These are phyloP conservation scores for Porites australiensis DNA, from an alignment of 64 coral and sea anemone genomes.

Conservation along the genomic window DNA sequence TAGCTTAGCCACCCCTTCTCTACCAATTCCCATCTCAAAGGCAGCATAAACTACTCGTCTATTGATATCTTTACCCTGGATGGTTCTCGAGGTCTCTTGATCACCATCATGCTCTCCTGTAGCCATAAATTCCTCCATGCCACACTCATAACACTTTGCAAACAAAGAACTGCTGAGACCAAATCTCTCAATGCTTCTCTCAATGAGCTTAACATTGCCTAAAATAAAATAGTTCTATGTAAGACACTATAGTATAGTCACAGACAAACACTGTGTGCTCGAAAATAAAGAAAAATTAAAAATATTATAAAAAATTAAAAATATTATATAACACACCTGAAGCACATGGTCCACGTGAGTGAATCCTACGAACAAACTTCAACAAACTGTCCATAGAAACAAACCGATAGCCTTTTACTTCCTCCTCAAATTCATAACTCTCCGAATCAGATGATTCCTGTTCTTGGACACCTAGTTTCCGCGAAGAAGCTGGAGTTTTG, in stretches of 20 bases:
- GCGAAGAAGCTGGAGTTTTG: constrained; percentile 55
- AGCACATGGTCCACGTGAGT: constrained; percentile 37
- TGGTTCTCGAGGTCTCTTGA: constrained; percentile 10
- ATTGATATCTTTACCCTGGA: constrained; percentile 64
- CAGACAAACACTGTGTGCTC: too few species aligned
- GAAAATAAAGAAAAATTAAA: too few species aligned
- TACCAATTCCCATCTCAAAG: constrained; percentile 24
- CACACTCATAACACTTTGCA: constrained; percentile 22
- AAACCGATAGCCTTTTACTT: constrained; percentile 47
- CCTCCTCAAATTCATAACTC: constrained; percentile 23
- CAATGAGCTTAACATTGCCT: not conserved
- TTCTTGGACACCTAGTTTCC: constrained; percentile 18
- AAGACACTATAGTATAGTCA: too few species aligned
- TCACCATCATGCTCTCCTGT: constrained; percentile 53
- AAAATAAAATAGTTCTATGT: too few species aligned
- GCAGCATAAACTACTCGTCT: constrained; percentile 27
- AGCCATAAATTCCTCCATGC: constrained; percentile 33
- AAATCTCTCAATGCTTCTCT: constrained; percentile 3
- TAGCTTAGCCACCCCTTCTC: not conserved
- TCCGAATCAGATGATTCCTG: constrained; percentile 36
- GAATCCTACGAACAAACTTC: constrained; percentile 43
- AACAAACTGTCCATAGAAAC: constrained; percentile 47
- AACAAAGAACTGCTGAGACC: constrained; percentile 9
- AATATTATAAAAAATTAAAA: too few species aligned
- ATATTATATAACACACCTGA: constrained; percentile 6